These are phyloP conservation scores for Aleiodes leptofemur DNA, from an alignment of 2,888 invertebrate species.

Conservation along the genomic window DNA sequence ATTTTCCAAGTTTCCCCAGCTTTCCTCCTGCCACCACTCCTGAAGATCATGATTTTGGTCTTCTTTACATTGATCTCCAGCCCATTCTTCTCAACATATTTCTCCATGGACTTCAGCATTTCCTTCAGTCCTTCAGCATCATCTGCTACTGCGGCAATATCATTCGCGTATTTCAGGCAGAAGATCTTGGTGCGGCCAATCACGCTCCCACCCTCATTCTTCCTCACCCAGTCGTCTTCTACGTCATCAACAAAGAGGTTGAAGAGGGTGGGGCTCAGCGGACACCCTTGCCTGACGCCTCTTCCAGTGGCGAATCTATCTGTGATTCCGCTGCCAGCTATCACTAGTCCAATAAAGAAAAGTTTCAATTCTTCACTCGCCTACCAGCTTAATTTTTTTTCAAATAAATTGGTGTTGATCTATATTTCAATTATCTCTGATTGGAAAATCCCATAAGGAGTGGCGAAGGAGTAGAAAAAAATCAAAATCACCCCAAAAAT, in stretches of 20 bases:
- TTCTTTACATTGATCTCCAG: neutral
- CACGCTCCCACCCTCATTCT: neutral
- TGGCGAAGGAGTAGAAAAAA: too few species aligned
- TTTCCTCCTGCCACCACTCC: neutral
- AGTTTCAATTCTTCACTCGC: too few species aligned
- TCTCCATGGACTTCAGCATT: neutral
- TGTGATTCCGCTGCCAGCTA: neutral
- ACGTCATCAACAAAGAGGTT: neutral
- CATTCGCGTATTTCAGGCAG: neutral
- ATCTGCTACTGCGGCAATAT: neutral
- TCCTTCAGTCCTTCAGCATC: neutral
- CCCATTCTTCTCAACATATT: neutral
- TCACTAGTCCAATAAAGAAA: too few species aligned
- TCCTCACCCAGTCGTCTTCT: neutral
- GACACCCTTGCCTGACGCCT: neutral
- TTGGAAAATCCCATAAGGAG: too few species aligned
- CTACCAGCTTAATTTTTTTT: too few species aligned
- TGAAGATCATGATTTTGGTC: conserved; percentile 5
- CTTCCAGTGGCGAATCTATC: neutral
- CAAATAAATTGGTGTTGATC: too few species aligned
- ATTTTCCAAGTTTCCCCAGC: neutral
- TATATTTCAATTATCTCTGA: too few species aligned
- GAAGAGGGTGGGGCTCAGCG: neutral
- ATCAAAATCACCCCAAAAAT: too few species aligned
- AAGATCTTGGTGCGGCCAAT: neutral